Evolutionary conservation across 2,888 invertebrate species (phyloP), one percentile per base, ranked within the genome.

Genomic region (Acronicta leporina): DNA sequence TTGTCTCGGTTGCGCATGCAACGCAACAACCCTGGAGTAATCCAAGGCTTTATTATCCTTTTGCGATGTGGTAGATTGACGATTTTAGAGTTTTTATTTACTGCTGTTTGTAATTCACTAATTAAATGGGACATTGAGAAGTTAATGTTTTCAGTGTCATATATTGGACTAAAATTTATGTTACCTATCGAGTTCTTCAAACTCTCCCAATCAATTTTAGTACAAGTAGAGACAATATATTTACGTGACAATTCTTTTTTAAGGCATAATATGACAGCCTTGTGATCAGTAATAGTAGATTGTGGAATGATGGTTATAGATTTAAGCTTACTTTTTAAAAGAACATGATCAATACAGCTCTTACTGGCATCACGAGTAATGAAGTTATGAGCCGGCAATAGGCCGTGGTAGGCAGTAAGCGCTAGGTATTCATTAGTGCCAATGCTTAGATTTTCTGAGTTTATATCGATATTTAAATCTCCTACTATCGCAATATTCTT

Each of bases 401-500:
- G n/a, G 14, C 56, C 56, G 16, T 56, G 50, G 9, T 41, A 45
- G 2, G 27, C 45, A 1, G 41, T n/a, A 5, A 57, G 27, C 4
- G 48, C 10, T 1, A 48, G 48, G 20, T 48, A 48, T 13, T 48
- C n/a, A n/a, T n/a, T n/a, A n/a, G n/a, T n/a, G n/a, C n/a, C 2
- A 13, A n/a, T n/a, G n/a, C 20, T 38, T 0, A 5, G 2, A 8
- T 48, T 20, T 5, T 48, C 38, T 3, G 30, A 38, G 8, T 13
- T 38, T 16, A 48, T 20, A 35, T 47, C 35, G 1, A 47, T 16
- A 16, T 47, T 47, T 15, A 47, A 10, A 13, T 47, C 35, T 5
- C 57, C 57, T 25, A 58, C 51, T 41, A 58, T 5, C 7, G 20
- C 35, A 27, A 58, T 13, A n/a, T 58, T 58, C 46, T 41, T 58